Base-by-base conservation (phyloP, 1,140 invertebrate species). In the Macrotrachela quadricornifera region DNA sequence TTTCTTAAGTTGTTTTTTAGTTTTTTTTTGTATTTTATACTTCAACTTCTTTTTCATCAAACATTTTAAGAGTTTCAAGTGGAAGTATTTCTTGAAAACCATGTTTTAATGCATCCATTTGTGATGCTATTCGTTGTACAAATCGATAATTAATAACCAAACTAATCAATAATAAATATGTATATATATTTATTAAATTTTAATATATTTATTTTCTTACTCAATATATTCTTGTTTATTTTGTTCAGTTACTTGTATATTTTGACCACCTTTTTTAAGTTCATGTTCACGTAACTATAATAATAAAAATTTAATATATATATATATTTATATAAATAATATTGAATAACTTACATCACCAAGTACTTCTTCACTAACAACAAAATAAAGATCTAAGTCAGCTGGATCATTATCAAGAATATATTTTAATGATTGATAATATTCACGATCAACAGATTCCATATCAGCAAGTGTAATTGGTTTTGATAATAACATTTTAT, bases 401-500 rank as follows among this genome's bases (percentile, higher is more conserved):
- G 21, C 2, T 30, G 21, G 21, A 71, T 96, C 90, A 67, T 96
- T 96, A 63, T 97, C 90, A 68, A 73, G 62, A 52, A 95, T 92
- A 83, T 85, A 95, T 58, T 90, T 76, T 39, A 97, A 72, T 0
- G 90, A 95, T 72, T 96, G 95, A 68, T 90, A 94, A 73, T 96
- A 97, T 72, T 95, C 90, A 0, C 85, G 82, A 72, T 97, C 92
- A 17, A 96, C 91, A 43, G 85, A 73, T 71, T 96, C 90, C 90
- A 96, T 95, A 68, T 96, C 91, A 68, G 85, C 83, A 11, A 97
- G 71, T 63, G 85, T 83, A 58, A 97, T 96, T 39, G 77, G 65
- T 73, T 95, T 95, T 51, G 78, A 78, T 57, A 97, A 69, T 88
- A 97, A 96, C 91, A 97, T 96, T 74, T 96, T 97, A 71, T 97